Percentiles rank a stretch among this genome's conserved stretches.
phyloP scores from a whole-genome alignment of 2,888 invertebrate genomes.

The Brachyptera risi region DNA sequence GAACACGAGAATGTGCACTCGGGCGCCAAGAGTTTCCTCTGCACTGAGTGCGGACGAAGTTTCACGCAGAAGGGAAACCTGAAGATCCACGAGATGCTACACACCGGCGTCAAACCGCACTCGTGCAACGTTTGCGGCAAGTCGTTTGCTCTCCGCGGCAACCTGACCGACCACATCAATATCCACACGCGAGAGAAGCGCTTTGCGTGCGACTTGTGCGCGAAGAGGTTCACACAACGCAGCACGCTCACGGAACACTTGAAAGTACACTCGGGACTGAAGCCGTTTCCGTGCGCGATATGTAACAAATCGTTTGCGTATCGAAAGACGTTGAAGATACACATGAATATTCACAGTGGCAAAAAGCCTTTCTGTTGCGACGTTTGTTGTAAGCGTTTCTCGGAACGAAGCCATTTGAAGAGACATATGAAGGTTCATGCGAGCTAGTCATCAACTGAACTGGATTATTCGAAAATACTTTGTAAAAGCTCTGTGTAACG shows the following conservation, averaged over 20 bases:
- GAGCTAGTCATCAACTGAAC: neutral
- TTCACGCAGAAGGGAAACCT: conserved; percentile 27
- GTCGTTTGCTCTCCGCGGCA: conserved; percentile 23
- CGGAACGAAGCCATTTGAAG: conserved; percentile 22
- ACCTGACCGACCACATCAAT: conserved; percentile 26
- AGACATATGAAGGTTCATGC: conserved; percentile 24
- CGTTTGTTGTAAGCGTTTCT: conserved; percentile 23
- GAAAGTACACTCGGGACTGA: conserved; percentile 23
- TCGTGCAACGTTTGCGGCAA: conserved; percentile 22
- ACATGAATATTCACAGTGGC: conserved; percentile 25
- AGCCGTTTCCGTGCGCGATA: conserved; percentile 20
- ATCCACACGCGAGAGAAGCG: conserved; percentile 20
- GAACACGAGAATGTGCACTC: conserved; percentile 27
- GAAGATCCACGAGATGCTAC: conserved; percentile 26
- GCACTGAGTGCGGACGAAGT: conserved; percentile 25
- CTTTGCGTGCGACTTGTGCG: conserved; percentile 16
- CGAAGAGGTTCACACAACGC: conserved; percentile 25
- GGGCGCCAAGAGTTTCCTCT: conserved; percentile 23
- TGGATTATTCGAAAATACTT: too few species aligned
- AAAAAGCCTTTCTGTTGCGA: conserved; percentile 22
- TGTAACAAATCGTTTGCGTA: conserved; percentile 26
- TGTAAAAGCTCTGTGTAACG: too few species aligned
- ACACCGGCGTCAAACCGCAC: conserved; percentile 23
- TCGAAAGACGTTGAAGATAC: conserved; percentile 25
- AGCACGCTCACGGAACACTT: conserved; percentile 25